Evolutionary conservation across 2,113 vertebrate species (phyloP).

Genomic region (Dipodomys ordii): DNA sequence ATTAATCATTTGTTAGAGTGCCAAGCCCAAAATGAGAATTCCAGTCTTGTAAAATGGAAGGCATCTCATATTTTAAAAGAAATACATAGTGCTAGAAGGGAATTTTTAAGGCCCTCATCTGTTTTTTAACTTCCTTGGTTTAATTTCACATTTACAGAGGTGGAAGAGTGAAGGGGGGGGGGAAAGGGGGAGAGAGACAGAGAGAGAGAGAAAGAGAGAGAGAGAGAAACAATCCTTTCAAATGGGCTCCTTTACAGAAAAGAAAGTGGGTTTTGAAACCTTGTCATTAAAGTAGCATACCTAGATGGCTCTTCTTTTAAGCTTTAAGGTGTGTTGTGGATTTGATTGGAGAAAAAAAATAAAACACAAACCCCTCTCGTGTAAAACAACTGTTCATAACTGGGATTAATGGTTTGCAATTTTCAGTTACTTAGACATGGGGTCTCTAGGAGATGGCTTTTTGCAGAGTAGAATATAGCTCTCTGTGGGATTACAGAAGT

Average conservation of each 20-base stretch:
- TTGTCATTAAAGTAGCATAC: conserved; percentile 75
- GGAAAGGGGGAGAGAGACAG: neutral
- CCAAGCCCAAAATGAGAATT: conserved; percentile 83
- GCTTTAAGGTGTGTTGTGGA: conserved; percentile 71
- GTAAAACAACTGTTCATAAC: conserved; percentile 88
- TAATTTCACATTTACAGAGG: conserved; percentile 68
- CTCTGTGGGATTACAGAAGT: conserved; percentile 87
- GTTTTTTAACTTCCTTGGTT: conserved; percentile 74
- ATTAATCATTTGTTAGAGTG: conserved; percentile 79
- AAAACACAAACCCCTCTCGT: conserved; percentile 84
- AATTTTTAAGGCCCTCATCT: conserved; percentile 58
- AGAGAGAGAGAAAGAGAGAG: neutral
- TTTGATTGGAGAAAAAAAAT: conserved; percentile 47
- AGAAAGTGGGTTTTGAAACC: conserved; percentile 45
- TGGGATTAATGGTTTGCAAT: conserved; percentile 90
- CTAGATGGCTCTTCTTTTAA: conserved; percentile 66
- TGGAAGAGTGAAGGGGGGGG: neutral
- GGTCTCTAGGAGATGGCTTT: conserved; percentile 88
- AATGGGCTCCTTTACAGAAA: conserved; percentile 64
- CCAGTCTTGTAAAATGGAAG: conserved; percentile 80
- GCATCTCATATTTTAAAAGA: conserved; percentile 80
- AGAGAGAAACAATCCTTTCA: conserved; percentile 11
- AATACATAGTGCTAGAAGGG: conserved; percentile 70
- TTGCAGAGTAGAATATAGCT: conserved; percentile 84
- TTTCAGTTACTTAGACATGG: conserved; percentile 89